Conservation (phyloP, 2,113 vertebrate genomes). For the Nematolebias whitei region DNA sequence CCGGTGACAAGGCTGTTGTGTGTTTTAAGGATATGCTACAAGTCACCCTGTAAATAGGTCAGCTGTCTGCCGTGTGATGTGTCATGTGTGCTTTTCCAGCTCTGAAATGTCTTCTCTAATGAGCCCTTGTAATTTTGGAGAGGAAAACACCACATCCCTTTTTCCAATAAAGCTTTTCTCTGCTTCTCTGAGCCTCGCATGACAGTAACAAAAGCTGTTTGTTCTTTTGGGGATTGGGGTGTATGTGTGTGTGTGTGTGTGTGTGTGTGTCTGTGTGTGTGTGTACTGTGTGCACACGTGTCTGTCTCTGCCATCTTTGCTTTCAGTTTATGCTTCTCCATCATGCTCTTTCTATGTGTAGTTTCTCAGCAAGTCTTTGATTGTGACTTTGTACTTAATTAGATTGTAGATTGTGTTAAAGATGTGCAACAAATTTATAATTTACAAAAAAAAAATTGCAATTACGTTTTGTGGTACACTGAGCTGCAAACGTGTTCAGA, state of each 20-base stretch:
- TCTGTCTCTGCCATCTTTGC: slow-evolving; percentile 29
- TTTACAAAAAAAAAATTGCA: neutral
- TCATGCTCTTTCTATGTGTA: slow-evolving; percentile 12
- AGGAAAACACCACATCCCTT: slow-evolving; percentile 77
- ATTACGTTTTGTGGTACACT: neutral
- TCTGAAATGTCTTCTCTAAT: slow-evolving; percentile 80
- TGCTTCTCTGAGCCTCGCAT: slow-evolving; percentile 70
- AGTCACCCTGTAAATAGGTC: slow-evolving; percentile 80
- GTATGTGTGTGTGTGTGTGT: slow-evolving; percentile 35
- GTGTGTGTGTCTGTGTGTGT: slow-evolving; percentile 1
- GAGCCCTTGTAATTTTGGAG: slow-evolving; percentile 78
- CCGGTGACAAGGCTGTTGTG: slow-evolving; percentile 60
- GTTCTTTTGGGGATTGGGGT: slow-evolving; percentile 69
- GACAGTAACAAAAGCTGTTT: slow-evolving; percentile 81
- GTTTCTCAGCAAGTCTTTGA: slow-evolving; percentile 9
- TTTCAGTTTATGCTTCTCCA: slow-evolving; percentile 26
- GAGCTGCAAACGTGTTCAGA: neutral
- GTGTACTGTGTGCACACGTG: slow-evolving; percentile 32
- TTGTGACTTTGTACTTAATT: slow-evolving; percentile 16
- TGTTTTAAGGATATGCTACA: slow-evolving; percentile 79
- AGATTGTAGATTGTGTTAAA: neutral
- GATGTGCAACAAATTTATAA: neutral
- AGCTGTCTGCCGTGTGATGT: slow-evolving; percentile 80
- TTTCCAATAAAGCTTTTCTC: slow-evolving; percentile 79
- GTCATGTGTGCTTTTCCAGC: slow-evolving; percentile 76